Evolutionary conservation across 1,140 invertebrate genomes (phyloP).

Genomic region (Armadillidium nasatum): DNA sequence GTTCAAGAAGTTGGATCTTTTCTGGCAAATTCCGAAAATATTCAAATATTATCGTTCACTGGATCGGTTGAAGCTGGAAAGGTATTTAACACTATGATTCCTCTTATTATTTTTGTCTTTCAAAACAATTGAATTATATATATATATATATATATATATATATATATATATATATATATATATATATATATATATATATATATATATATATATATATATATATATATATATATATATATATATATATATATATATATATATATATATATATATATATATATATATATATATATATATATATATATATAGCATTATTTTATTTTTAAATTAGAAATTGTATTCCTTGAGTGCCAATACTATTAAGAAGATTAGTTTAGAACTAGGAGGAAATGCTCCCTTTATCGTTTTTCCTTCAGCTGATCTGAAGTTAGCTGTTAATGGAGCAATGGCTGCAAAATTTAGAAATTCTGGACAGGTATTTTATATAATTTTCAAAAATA

Average conservation of each 20-base stretch:
- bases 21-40: conserved; percentile 53
- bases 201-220: no score
- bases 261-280: no score
- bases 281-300: no score
- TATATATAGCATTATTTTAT: no score
- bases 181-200: no score
- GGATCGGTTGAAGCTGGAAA: conserved; percentile 51
- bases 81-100: no score
- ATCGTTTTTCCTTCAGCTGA: conserved; percentile 69
- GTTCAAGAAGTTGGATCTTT: conserved; percentile 54
- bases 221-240: no score
- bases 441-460: conserved; percentile 90
- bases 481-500: conserved; percentile 46
- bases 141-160: no score
- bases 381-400: conserved; percentile 63
- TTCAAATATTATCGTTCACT: conserved; percentile 59
- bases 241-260: no score
- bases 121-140: no score
- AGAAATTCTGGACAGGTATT: conserved; percentile 72
- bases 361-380: conserved; percentile 58
- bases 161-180: no score
- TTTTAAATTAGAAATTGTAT: conserved; percentile 52
- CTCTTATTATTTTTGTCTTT: no score
- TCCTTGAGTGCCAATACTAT: conserved; percentile 54
- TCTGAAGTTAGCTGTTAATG: conserved; percentile 76